phyloP scores from a whole-genome alignment of 2,113 vertebrate genomes.

The Sylvicapra grimmia region DNA sequence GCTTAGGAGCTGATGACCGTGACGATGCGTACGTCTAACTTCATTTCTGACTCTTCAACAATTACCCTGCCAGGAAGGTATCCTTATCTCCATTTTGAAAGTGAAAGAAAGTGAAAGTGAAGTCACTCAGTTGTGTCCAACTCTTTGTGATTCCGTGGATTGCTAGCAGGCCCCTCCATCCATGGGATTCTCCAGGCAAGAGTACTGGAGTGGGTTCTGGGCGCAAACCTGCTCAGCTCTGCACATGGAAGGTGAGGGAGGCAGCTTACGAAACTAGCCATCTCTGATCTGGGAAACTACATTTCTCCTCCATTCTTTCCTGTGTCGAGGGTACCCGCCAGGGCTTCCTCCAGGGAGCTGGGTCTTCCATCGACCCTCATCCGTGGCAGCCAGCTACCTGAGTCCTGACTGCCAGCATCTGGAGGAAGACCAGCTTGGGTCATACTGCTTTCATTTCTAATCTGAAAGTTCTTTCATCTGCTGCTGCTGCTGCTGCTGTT shows the following conservation, averaged over 20 bases:
- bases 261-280: neutral
- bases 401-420: accelerated
- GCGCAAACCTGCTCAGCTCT: neutral
- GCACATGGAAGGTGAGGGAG: neutral
- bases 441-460: neutral
- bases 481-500: too few relatives aligned
- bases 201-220: neutral
- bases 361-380: too few relatives aligned
- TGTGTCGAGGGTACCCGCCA: accelerated
- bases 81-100: neutral
- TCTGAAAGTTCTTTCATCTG: neutral
- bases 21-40: accelerated
- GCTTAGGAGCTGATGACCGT: too few relatives aligned
- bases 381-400: neutral
- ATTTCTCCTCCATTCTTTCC: neutral
- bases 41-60: neutral
- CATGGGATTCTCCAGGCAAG: neutral
- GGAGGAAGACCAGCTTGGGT: neutral
- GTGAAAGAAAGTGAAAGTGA: neutral
- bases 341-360: neutral
- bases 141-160: neutral
- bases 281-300: neutral
- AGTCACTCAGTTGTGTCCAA: accelerated
- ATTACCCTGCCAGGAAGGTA: accelerated
- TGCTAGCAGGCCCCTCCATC: neutral